Percentiles rank a stretch among this genome's conserved stretches.
These are phyloP conservation scores for Minunthozetes semirufus DNA, from an alignment of 2,888 invertebrate species.

Conservation along the genomic window DNA sequence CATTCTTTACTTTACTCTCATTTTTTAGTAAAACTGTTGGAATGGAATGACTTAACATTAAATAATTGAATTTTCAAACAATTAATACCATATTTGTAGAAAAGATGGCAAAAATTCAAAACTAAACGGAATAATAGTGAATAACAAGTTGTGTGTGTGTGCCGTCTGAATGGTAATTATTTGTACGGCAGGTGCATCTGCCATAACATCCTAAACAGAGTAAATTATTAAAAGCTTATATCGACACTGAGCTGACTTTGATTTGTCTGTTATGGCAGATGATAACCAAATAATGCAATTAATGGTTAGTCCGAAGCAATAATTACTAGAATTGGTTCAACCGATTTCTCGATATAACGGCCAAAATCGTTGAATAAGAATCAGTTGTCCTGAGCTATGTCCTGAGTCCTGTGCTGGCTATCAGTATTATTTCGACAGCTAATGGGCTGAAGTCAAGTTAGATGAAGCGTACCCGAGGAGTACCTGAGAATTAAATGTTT, in stretches of 20 bases:
- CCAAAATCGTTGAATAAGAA: constrained; percentile 14
- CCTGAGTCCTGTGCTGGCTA: neutral
- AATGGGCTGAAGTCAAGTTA: constrained; percentile 8
- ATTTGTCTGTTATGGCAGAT: neutral
- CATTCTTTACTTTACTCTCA: neutral
- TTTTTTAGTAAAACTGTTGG: neutral
- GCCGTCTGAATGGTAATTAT: neutral
- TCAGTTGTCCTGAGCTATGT: neutral
- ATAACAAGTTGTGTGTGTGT: neutral
- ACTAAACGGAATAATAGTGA: neutral
- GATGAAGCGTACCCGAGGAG: constrained; percentile 17
- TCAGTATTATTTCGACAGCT: neutral
- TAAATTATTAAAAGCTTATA: neutral
- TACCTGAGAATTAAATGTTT: constrained; percentile 29
- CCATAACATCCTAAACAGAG: neutral
- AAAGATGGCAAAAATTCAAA: neutral
- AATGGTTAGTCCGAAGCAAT: neutral
- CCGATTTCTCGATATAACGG: constrained; percentile 30
- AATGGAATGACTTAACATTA: neutral
- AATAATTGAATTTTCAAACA: neutral
- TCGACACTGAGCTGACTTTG: neutral
- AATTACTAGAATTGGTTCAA: constrained; percentile 18
- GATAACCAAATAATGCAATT: constrained; percentile 25
- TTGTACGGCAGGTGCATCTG: constrained; percentile 12
- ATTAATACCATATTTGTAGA: neutral